phyloP scores from a whole-genome alignment of 2,797 vertebrate genomes.

The Amazona ochrocephala region DNA sequence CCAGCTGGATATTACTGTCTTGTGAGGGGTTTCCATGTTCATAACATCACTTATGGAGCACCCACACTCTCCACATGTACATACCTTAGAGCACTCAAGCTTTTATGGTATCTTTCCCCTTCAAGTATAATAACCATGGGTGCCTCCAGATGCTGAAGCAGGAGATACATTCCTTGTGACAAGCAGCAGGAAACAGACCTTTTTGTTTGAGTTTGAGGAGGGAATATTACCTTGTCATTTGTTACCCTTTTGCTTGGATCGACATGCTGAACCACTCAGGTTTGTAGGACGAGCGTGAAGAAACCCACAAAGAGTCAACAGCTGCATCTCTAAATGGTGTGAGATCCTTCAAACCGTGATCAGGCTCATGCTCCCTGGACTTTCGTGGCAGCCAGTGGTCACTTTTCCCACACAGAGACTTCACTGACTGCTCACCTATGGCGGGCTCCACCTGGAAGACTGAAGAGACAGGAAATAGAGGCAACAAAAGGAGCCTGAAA shows the following conservation, averaged over 20 bases:
- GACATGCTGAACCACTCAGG: neutral
- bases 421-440: neutral
- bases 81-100: neutral
- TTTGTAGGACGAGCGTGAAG: neutral
- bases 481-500: neutral
- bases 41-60: neutral
- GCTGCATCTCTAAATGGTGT: neutral
- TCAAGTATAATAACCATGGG: neutral
- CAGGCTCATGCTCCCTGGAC: rapidly evolving
- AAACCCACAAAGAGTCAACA: neutral
- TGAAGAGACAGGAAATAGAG: neutral
- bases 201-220: neutral
- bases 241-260: neutral
- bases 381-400: rapidly evolving
- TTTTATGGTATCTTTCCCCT: neutral
- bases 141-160: neutral
- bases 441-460: neutral
- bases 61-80: neutral
- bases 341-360: neutral
- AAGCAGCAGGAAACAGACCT: neutral
- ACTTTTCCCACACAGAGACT: neutral
- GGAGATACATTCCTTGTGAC: neutral
- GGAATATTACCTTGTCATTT: neutral
- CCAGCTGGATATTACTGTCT: neutral
- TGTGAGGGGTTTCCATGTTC: neutral